Evolutionary conservation across 2,113 vertebrate species (phyloP), one percentile per base, ranked within the genome.

Genomic region (Psophia crepitans): DNA sequence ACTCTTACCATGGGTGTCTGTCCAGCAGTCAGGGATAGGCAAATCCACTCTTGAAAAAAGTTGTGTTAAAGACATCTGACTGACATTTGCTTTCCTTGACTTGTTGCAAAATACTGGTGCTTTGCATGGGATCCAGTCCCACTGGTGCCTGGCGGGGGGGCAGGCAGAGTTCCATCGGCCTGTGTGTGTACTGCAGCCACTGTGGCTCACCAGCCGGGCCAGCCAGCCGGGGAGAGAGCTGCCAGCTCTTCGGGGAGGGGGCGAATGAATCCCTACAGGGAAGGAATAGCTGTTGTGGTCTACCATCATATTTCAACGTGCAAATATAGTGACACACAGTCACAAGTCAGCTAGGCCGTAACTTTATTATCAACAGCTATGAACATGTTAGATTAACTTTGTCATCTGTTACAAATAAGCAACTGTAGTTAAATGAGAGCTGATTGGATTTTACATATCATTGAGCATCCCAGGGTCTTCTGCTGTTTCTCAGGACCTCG

Each of bases 171-270:
- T 27, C 4, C 53, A n/a, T 28, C 26, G 64, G 27, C 1, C 1
- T 46, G 27, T 16, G 2, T 0, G 0, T 18, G 30, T 44, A 51
- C 71, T 79, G 75, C 61, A 90, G 65, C 32, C 33, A 66, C 51
- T 1, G 0, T 12, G 53, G 44, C 41, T 76, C 63, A 56, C 9
- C 22, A 54, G 37, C 24, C 28, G 64, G 19, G 54, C 49, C n/a
- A 70, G 49, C 7, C 13, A 17, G 44, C 12, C 0, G 2, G 48
- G 69, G 19, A 66, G 26, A 49, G n/a, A 87, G 65, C 43, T 49
- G 32, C 11, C 46, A 70, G 1, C 6, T 20, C 4, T 78, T 44
- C 1, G 0, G 12, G 41, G 20, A 85, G 4, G 5, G 28, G 13
- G 16, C 12, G 85, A 71, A 39, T 1, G 6, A 49, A 68, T 46